Percentiles rank a stretch among this genome's conserved stretches.
These are phyloP conservation scores for Tapera naevia DNA, from an alignment of 2,797 vertebrate genomes.

Conservation along the genomic window DNA sequence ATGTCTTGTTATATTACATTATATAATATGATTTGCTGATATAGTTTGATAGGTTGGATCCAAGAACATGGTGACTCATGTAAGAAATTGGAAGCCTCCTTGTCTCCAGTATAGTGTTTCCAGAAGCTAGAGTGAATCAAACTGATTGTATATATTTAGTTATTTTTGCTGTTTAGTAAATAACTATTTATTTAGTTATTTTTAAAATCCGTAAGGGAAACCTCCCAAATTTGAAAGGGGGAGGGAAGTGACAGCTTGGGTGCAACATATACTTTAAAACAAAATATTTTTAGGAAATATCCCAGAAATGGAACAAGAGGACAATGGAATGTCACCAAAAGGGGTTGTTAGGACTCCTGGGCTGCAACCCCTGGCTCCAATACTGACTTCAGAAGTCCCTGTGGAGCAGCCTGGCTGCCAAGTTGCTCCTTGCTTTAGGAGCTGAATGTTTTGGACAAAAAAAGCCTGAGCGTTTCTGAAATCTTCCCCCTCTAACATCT, in stretches of 20 bases:
- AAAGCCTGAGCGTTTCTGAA: conserved; percentile 14
- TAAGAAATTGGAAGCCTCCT: conserved; percentile 51
- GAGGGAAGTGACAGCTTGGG: not conserved
- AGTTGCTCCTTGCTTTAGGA: not conserved
- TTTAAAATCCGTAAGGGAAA: not conserved
- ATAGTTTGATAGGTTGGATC: conserved; percentile 51
- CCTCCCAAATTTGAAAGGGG: not conserved
- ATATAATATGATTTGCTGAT: conserved; percentile 64
- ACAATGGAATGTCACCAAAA: not conserved
- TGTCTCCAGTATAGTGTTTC: conserved; percentile 16
- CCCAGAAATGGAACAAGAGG: not conserved
- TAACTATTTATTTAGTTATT: conserved; percentile 3
- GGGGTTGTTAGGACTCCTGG: not conserved
- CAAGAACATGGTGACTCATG: conserved; percentile 68
- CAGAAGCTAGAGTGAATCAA: conserved; percentile 38
- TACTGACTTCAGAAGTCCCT: not conserved
- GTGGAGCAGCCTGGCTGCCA: not conserved
- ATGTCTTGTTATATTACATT: conserved; percentile 63
- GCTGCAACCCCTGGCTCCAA: not conserved
- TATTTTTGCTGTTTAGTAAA: conserved; percentile 35
- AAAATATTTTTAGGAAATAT: not conserved
- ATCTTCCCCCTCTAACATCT: conserved; percentile 7
- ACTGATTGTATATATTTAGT: conserved; percentile 24
- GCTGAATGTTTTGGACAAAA: not conserved
- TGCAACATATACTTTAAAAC: not conserved